Base-by-base conservation (phyloP, 2,113 vertebrate species). In the Peromyscus maniculatus region DNA sequence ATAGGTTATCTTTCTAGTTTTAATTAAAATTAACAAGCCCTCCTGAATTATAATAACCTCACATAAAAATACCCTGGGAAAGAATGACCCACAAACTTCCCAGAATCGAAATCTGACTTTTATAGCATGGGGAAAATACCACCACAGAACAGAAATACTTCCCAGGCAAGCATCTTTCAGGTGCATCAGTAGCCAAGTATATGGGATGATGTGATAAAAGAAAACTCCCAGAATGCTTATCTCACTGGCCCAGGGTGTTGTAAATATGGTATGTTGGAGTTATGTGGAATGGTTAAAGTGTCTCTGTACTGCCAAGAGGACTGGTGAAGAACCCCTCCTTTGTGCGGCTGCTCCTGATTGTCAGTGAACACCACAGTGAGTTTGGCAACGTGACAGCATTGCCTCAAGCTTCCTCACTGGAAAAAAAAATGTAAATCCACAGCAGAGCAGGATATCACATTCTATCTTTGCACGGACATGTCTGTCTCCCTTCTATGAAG, bases 401-500 rank as follows among this genome's bases (percentile, higher is more conserved):
- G 0, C 66, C 92, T 77, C 31, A 90, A 77, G 55, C 39, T 91
- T 93, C 66, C 39, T 57, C 24, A 0, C 0, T 39, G 19, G 19
- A 24, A 55, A 55, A 55, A 17, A 22, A 86, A 95, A 89, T 24
- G 78, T 24, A 90, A 86, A 84, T 77, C 74, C 7, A n/a, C 31
- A 49, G n/a, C 43, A 67, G 5, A 5, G 46, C 24, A 49, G 12
- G 49, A 69, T 71, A 49, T 7, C 0, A 12, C 43, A 96, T 95
- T 98, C 93, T 78, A 28, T 93, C 97, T 83, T 78, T 24, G 49
- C 2, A 10, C 80, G 95, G 77, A 2, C 17, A 49, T 64, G 13
- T 93, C 89, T 96, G 82, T 88, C 89, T 94, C 59, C n/a, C n/a
- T 62, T 97, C 96, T n/a, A 28, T 5, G 64, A 95, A 86, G 83